phyloP scores from a whole-genome alignment of 1,140 invertebrate genomes.

The Cotesia glomerata region DNA sequence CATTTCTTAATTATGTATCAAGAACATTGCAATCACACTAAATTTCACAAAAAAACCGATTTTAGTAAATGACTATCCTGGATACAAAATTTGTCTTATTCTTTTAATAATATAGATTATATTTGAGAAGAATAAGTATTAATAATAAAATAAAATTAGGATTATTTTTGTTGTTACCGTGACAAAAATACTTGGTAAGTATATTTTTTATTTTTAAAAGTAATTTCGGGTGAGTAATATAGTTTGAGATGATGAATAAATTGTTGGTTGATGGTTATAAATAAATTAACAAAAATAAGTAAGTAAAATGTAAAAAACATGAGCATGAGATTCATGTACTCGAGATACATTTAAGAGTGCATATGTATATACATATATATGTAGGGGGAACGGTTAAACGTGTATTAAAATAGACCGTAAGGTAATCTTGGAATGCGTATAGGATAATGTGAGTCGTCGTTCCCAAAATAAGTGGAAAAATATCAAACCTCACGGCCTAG shows the following conservation, averaged over 20 bases:
- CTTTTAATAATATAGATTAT: too few relatives aligned
- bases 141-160: too few relatives aligned
- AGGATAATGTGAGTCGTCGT: slow-evolving; percentile 53
- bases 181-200: not conserved
- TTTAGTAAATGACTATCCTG: too few relatives aligned
- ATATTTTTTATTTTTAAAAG: not conserved
- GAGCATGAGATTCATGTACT: not conserved
- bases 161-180: not conserved
- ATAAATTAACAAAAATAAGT: not conserved
- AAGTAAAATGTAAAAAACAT: not conserved
- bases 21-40: too few relatives aligned
- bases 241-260: not conserved
- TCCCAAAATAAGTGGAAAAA: slow-evolving; percentile 56
- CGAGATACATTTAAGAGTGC: slow-evolving; percentile 1
- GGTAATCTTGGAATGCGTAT: slow-evolving; percentile 52
- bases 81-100: too few relatives aligned
- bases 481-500: slow-evolving; percentile 40
- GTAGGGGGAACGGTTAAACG: slow-evolving; percentile 6
- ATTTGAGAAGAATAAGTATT: too few relatives aligned
- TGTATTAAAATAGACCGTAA: slow-evolving; percentile 55
- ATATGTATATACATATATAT: not conserved
- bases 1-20: too few relatives aligned
- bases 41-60: too few relatives aligned
- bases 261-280: not conserved
- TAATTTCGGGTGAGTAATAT: too few relatives aligned